These are phyloP conservation scores for Elegia similella DNA, from an alignment of 2,888 invertebrate species.

Conservation along the genomic window DNA sequence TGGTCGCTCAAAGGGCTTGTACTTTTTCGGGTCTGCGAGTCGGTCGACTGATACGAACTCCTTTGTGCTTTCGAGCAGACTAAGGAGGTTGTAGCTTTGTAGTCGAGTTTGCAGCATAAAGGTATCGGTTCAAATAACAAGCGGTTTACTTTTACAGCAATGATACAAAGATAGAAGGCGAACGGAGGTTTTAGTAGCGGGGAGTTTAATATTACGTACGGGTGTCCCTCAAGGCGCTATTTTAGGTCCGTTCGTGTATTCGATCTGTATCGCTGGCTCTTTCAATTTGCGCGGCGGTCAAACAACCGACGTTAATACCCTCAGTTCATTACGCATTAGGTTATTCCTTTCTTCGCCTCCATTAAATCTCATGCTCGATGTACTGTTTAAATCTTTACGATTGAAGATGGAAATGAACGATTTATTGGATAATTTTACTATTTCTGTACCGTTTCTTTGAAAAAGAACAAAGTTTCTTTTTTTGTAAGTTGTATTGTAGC, in stretches of 20 bases:
- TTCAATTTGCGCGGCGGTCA: slow-evolving; percentile 35
- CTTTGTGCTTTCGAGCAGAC: slow-evolving; percentile 76
- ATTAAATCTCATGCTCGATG: slow-evolving; percentile 50
- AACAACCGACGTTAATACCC: slow-evolving; percentile 38
- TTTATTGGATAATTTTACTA: slow-evolving; percentile 38
- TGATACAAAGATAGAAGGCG: slow-evolving; percentile 30
- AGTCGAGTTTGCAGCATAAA: slow-evolving; percentile 56
- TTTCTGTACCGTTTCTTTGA: background rate
- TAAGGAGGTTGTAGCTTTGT: slow-evolving; percentile 71
- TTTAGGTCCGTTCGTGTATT: slow-evolving; percentile 31
- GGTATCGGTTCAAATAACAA: slow-evolving; percentile 61
- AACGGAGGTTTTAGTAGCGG: slow-evolving; percentile 28
- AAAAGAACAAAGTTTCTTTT: no score
- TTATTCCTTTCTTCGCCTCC: slow-evolving; percentile 39
- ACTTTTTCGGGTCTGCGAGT: slow-evolving; percentile 74
- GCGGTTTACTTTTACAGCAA: slow-evolving; percentile 39
- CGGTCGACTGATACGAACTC: slow-evolving; percentile 55
- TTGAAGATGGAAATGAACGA: slow-evolving; percentile 34
- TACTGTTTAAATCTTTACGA: slow-evolving; percentile 49
- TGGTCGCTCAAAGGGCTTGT: slow-evolving; percentile 71
- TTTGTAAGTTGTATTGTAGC: no score
- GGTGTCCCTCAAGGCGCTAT: slow-evolving; percentile 29
- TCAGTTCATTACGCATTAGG: slow-evolving; percentile 56
- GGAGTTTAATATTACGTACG: slow-evolving; percentile 29
- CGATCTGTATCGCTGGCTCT: slow-evolving; percentile 30